Evolutionary conservation across 2,888 invertebrate genomes (phyloP), one percentile per base, ranked within the genome.

Genomic region (Drepana falcataria): DNA sequence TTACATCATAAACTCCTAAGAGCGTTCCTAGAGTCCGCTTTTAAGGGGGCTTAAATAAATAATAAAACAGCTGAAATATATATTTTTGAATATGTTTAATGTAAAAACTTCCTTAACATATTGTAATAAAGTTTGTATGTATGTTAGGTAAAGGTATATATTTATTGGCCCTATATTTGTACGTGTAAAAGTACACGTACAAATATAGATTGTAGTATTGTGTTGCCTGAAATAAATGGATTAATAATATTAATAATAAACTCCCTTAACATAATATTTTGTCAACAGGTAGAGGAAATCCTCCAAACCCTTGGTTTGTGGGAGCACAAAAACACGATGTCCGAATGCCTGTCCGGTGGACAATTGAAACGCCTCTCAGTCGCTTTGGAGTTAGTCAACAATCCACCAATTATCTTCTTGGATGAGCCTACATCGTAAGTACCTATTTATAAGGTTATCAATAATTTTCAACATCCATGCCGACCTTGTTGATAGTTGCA

Each of bases 341-440:
- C 94, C 0, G 93, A 93, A 59, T 83, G 86, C 53, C 86, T 96
- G 21, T 96, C 95, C 1, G 96, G 96, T 2, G 96, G 96, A 1
- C 96, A 96, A 83, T 91, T 93, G 52, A 96, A 96, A 75, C 89
- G 96, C 9, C 91, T 96, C 3, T 93, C 95, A 0, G 93, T 96
- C 3, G 96, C 95, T 0, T 77, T 95, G 62, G 96, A 96, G 78
- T 87, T 96, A 55, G 95, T 96, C 62, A 96, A 95, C 84, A 96
- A 96, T 79, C 96, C 96, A 6, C 95, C 96, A 0, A 93, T 96
- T 47, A 95, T 96, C 79, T 96, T 96, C 79, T 85, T 96, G 66
- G 96, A 96, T 78, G 96, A 96, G 79, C 96, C 96, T 35, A 96
- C 96, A 2, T 95, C 95, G 96, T 95, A 81, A 92, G 92, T 87